A percentile compares a stretch with the other conserved stretches of the same genome.
These are phyloP conservation scores for Drosophila percnosoma DNA, from an alignment of 2,888 invertebrate species.

Conservation along the genomic window DNA sequence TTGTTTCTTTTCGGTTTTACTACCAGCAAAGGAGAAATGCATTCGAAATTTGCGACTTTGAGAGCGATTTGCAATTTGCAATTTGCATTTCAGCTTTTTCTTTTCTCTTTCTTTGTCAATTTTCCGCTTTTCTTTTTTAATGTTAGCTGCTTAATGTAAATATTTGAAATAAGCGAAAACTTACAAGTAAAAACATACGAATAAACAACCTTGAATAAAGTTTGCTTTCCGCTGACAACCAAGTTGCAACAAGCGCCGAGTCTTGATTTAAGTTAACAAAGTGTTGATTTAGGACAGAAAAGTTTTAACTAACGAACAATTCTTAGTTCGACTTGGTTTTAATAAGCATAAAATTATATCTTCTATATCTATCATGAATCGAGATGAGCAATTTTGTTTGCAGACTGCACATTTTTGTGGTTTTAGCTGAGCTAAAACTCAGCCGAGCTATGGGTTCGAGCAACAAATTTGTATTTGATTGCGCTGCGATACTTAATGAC, in stretches of 20 bases:
- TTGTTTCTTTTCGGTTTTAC: not conserved
- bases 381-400: not conserved
- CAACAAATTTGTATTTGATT: too few species aligned
- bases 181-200: not conserved
- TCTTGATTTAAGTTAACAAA: not conserved
- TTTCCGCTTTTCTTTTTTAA: not conserved
- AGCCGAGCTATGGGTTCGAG: too few species aligned
- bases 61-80: slow-evolving; percentile 30
- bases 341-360: too few species aligned
- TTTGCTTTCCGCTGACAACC: not conserved
- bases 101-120: slow-evolving; percentile 1
- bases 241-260: not conserved
- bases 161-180: slow-evolving; percentile 12
- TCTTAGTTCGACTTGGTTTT: too few species aligned
- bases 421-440: too few species aligned
- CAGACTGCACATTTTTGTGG: too few species aligned
- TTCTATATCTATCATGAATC: too few species aligned
- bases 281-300: rapidly evolving
- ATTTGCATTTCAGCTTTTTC: slow-evolving; percentile 36
- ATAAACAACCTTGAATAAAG: not conserved
- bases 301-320: not conserved
- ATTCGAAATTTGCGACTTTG: slow-evolving; percentile 59
- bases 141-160: slow-evolving; percentile 27
- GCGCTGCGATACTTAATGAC: too few species aligned
- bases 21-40: slow-evolving; percentile 64